phyloP scores from a whole-genome alignment of 2,888 invertebrate genomes.

The Tenthredo notha region DNA sequence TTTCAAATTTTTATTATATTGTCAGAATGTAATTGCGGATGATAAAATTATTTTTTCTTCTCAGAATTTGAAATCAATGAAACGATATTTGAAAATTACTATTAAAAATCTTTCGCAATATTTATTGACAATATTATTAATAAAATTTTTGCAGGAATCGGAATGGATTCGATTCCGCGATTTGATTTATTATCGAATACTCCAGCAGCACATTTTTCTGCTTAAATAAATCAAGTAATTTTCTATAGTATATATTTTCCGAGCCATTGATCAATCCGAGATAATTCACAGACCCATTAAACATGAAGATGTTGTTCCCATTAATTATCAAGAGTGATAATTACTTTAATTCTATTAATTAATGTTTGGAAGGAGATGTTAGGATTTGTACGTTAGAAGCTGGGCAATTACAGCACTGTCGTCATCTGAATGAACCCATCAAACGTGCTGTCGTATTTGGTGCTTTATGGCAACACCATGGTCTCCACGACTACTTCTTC shows the following conservation, averaged over 20 bases:
- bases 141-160: neutral
- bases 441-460: constrained; percentile 58
- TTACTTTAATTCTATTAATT: constrained; percentile 18
- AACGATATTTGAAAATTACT: neutral
- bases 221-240: neutral
- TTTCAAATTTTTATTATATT: neutral
- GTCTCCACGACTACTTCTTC: constrained; percentile 61
- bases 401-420: constrained; percentile 51
- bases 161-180: neutral
- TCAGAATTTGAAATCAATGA: neutral
- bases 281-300: neutral
- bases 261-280: neutral
- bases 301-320: neutral
- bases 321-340: neutral
- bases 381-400: constrained; percentile 55
- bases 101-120: neutral
- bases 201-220: neutral
- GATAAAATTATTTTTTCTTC: neutral
- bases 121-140: neutral
- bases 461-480: constrained; percentile 60
- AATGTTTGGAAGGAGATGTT: constrained; percentile 53
- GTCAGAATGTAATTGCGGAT: neutral
- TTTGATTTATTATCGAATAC: neutral
- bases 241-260: neutral
- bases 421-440: constrained; percentile 53